These are phyloP conservation scores for Gisinianus flammeolus DNA, from an alignment of 2,888 invertebrate species.

Conservation along the genomic window DNA sequence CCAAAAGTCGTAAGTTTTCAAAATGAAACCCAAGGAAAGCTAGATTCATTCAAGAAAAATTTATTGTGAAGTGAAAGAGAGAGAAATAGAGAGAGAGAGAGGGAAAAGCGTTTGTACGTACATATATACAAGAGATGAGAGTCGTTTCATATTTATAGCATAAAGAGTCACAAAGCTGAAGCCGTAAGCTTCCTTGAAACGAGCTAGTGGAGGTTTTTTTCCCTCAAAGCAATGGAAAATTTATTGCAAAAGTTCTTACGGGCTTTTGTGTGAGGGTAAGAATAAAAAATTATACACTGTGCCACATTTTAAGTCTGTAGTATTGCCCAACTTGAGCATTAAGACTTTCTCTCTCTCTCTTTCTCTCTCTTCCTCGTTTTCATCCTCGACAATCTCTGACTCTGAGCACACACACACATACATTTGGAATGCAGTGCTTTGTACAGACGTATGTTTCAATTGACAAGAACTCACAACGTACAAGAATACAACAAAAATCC, in stretches of 20 bases:
- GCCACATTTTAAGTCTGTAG: conserved; percentile 13
- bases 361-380: not conserved
- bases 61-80: not conserved
- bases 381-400: not conserved
- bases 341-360: not conserved
- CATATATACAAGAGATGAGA: too few relatives aligned
- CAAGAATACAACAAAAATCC: too few relatives aligned
- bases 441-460: too few relatives aligned
- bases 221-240: conserved; percentile 3
- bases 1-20: not conserved
- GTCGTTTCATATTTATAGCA: conserved; percentile 7
- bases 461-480: too few relatives aligned
- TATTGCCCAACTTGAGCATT: not conserved
- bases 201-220: not conserved
- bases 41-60: conserved; percentile 8
- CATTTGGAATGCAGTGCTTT: too few relatives aligned
- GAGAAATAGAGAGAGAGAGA: conserved; percentile 10
- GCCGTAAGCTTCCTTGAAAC: not conserved
- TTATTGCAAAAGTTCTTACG: conserved; percentile 16
- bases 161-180: conserved; percentile 4
- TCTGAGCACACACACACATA: too few relatives aligned
- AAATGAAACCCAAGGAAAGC: conserved; percentile 3
- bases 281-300: conserved; percentile 5
- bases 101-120: too few relatives aligned
- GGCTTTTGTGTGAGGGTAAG: not conserved